Evolutionary conservation across 2,113 vertebrate genomes (phyloP), one percentile per base, ranked within the genome.

Genomic region (Odobenus rosmarus): DNA sequence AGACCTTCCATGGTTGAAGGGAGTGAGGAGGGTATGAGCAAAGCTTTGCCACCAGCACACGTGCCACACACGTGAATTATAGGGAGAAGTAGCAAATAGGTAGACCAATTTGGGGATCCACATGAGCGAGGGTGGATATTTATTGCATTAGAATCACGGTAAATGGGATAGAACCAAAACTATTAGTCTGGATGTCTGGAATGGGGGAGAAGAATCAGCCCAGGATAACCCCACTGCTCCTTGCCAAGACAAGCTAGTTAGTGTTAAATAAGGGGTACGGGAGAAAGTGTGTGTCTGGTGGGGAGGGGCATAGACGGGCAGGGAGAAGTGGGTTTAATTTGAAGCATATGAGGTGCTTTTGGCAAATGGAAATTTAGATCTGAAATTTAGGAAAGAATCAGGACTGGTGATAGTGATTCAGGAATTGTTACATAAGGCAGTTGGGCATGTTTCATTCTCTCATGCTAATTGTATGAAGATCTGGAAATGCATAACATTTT

Each of bases 401-500:
- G 59, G 49, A 57, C 62, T 57, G 46, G 19, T 14, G 23, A 83
- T 0, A 92, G 80, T 0, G 9, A 42, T 53, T 89, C 36, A 85
- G 46, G 46, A 77, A 61, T 49, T 49, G 80, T 87, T 49, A 3
- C 13, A 69, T 0, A 83, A 77, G 90, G 72, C 93, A 87, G 13
- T 10, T 46, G 46, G 61, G 87, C 81, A 13, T 57, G 33, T 42
- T 69, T 93, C 89, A 24, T 67, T 80, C 72, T 88, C 49, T 77
- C 64, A 57, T 33, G 53, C 19, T 85, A 88, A 89, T 33, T 39
- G 92, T 19, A 21, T 5, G n/a, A 94, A 96, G 83, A 81, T 55
- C 88, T 80, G 77, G 67, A 59, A 36, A 92, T 28, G 36, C 15
- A n/a, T 42, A 46, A 61, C 74, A 79, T 93, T 96, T 97, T n/a